Evolutionary conservation across 2,113 vertebrate genomes (phyloP), one percentile per base, ranked within the genome.

Genomic region (Arvicanthis niloticus): DNA sequence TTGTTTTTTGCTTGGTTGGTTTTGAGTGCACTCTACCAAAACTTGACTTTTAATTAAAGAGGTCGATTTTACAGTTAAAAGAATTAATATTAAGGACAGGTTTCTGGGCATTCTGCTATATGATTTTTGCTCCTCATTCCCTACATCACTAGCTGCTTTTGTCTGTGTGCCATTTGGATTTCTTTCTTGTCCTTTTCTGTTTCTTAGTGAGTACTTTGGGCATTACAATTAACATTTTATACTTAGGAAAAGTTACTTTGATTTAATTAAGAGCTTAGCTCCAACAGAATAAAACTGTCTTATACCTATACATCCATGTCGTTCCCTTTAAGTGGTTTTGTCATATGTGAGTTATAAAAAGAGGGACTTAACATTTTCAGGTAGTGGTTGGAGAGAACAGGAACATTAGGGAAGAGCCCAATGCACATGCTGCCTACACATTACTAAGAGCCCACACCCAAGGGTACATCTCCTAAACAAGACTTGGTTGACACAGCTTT

Each of bases 401-500:
- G n/a, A 51, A 26, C 29, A 45, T 91, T 81, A 87, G 22, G 40
- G 58, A 88, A 97, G 65, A 58, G 45, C 81, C 65, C 22, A 88
- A 85, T 80, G 91, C 16, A 91, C 5, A 91, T 65, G 22, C 53
- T 97, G 48, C 73, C 29, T 65, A 88, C 9, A 84, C 19, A 70
- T 10, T 29, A 70, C 53, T 70, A 51, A 40, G 56, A 90, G 60
- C 21, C 45, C 70, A 91, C 45, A 84, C 24, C 58, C 65, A 73
- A 17, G n/a, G 37, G 90, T 62, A 62, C 0, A 68, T 81, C 21
- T 70, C 70, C 88, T 62, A 89, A 94, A 51, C 7, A 86, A 85
- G 58, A 89, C 53, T 86, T 96, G 17, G 65, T 93, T 80, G 84
- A 93, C 24, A n/a, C 53, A 92, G 58, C 37, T 96, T 89, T 93